Conservation (phyloP, 2,797 vertebrate genomes). For the Cyprinodon diabolis region DNA sequence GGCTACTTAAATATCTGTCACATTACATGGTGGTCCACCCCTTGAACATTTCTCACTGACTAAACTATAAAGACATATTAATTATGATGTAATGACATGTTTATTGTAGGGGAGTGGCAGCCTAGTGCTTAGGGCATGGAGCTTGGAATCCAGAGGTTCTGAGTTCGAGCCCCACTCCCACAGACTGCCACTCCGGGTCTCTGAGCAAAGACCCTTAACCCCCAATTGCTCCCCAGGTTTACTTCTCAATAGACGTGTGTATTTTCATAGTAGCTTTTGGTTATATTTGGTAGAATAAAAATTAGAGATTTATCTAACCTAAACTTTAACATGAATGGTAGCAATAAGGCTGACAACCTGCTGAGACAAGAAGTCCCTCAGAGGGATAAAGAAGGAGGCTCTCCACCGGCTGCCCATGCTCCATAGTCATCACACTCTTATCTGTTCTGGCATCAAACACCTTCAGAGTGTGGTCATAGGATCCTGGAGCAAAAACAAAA, state of each 20-base stretch:
- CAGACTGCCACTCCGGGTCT: no score
- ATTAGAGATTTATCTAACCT: background rate
- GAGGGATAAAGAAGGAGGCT: constrained; percentile 94
- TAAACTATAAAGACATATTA: background rate
- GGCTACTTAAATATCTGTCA: no score
- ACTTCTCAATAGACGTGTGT: no score
- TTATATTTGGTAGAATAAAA: background rate
- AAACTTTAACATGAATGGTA: background rate
- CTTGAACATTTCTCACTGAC: no score
- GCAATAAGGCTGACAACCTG: constrained; percentile 79
- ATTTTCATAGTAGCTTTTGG: no score
- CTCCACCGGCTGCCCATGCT: constrained; percentile 96
- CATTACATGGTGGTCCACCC: no score
- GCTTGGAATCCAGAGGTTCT: no score
- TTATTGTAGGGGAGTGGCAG: no score
- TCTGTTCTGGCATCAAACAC: constrained; percentile 90
- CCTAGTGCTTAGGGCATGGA: no score
- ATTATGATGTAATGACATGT: background rate
- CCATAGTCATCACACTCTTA: constrained; percentile 89
- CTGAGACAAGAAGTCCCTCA: constrained; percentile 93
- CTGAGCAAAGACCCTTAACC: no score
- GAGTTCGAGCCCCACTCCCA: no score
- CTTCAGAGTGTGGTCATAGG: constrained; percentile 95
- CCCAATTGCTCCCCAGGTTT: no score
- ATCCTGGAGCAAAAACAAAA: constrained; percentile 79